Conservation (phyloP, 2,888 invertebrate species). For the Ochropleura leucogaster region DNA sequence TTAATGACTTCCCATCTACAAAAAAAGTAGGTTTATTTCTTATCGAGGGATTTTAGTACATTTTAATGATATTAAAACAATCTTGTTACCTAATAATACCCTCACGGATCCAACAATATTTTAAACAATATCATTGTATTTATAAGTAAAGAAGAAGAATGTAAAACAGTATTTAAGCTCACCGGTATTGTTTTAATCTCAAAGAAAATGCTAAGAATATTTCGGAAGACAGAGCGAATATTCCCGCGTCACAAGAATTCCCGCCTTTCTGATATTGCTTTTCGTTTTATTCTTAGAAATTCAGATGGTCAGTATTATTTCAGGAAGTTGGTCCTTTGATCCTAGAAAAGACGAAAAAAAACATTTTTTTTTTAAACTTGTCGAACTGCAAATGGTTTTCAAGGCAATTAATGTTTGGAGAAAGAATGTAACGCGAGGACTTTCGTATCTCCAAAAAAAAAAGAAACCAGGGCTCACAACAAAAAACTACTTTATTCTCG, state of each 20-base stretch:
- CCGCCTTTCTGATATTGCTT: constrained; percentile 1
- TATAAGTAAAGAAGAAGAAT: background rate
- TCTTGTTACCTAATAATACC: too few species aligned
- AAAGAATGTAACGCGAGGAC: background rate
- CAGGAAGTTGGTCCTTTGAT: constrained; percentile 21
- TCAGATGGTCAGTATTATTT: constrained; percentile 9
- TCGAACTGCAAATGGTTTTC: background rate
- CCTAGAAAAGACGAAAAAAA: background rate
- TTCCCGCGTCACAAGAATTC: constrained; percentile 16
- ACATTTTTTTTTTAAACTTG: too few species aligned
- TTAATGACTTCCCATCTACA: too few species aligned
- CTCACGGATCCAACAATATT: too few species aligned
- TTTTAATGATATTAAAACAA: too few species aligned
- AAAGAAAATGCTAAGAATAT: constrained; percentile 26
- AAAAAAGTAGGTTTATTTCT: too few species aligned
- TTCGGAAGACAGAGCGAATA: constrained; percentile 13
- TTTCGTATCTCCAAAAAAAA: background rate
- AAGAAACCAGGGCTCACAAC: too few species aligned
- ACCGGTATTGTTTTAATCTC: constrained; percentile 13
- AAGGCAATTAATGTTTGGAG: too few species aligned
- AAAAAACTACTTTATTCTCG: too few species aligned
- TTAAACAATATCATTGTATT: too few species aligned
- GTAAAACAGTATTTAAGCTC: background rate
- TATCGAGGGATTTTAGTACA: too few species aligned
- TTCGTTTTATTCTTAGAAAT: background rate